phyloP scores from a whole-genome alignment of 1,140 invertebrate species.

The Drosophila saltans region DNA sequence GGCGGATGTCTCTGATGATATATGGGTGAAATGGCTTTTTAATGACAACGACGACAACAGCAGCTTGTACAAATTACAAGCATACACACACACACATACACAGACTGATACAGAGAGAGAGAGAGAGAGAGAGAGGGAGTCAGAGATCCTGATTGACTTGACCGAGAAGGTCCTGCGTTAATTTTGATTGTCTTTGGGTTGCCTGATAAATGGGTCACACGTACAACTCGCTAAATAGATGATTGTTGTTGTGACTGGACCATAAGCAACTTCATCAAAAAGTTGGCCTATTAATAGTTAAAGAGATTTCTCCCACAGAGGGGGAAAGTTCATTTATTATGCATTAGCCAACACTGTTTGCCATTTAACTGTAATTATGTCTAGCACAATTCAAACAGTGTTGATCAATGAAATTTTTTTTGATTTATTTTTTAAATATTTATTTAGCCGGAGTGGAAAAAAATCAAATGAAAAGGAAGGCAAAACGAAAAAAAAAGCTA shows the following conservation, averaged over 20 bases:
- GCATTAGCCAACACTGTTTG: not conserved
- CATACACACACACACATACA: constrained; percentile 43
- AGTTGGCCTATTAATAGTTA: constrained; percentile 51
- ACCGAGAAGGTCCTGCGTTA: constrained; percentile 48
- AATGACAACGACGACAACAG: constrained; percentile 81
- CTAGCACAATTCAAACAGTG: not conserved
- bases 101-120: not conserved
- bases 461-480: not conserved
- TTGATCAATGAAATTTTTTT: constrained; percentile 18
- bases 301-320: no score
- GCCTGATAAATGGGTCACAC: constrained; percentile 78
- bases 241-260: constrained; percentile 62
- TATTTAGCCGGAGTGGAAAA: constrained; percentile 45
- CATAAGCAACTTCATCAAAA: constrained; percentile 59
- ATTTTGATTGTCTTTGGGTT: constrained; percentile 75
- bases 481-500: not conserved
- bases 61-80: constrained; percentile 78
- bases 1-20: constrained; percentile 60
- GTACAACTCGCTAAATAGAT: constrained; percentile 51
- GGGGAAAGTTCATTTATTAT: constrained; percentile 36
- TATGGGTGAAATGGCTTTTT: constrained; percentile 80
- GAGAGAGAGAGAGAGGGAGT: not conserved
- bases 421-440: constrained; percentile 64
- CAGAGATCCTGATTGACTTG: constrained; percentile 62
- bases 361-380: no score